These are phyloP conservation scores for Dasysyrphus albostriatus DNA, from an alignment of 2,888 invertebrate genomes.

Conservation along the genomic window DNA sequence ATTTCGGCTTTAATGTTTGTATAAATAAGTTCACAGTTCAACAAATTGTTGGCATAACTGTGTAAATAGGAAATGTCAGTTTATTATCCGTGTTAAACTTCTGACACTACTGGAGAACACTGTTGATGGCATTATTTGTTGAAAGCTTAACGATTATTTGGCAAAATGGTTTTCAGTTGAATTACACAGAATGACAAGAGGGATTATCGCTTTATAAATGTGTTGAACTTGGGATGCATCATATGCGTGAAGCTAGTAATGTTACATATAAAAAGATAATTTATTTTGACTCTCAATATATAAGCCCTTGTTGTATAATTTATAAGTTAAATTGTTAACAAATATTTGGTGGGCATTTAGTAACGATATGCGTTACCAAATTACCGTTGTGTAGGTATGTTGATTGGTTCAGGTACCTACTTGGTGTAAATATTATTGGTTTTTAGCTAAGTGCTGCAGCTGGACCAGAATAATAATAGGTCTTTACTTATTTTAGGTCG, in stretches of 20 bases:
- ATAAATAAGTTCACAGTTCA: slow-evolving; percentile 16
- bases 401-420: too few relatives aligned
- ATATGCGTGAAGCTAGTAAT: not conserved
- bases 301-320: slow-evolving; percentile 3
- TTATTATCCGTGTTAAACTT: slow-evolving; percentile 48
- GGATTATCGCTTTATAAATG: slow-evolving; percentile 27
- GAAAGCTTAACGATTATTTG: slow-evolving; percentile 19
- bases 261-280: not conserved
- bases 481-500: too few relatives aligned
- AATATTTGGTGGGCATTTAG: not conserved
- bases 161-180: slow-evolving; percentile 10
- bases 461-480: too few relatives aligned
- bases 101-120: slow-evolving; percentile 5
- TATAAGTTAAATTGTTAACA: not conserved
- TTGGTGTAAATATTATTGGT: too few relatives aligned
- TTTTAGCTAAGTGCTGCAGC: too few relatives aligned
- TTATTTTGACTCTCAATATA: not conserved
- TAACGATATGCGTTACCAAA: too few relatives aligned
- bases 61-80: slow-evolving; percentile 51
- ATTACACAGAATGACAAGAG: slow-evolving; percentile 17
- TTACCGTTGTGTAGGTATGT: too few relatives aligned
- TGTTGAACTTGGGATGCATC: slow-evolving; percentile 13
- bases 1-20: not conserved
- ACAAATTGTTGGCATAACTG: slow-evolving; percentile 60
- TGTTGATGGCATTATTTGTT: slow-evolving; percentile 33